Conservation (phyloP, 2,797 vertebrate genomes). For the Apogon talboti region DNA sequence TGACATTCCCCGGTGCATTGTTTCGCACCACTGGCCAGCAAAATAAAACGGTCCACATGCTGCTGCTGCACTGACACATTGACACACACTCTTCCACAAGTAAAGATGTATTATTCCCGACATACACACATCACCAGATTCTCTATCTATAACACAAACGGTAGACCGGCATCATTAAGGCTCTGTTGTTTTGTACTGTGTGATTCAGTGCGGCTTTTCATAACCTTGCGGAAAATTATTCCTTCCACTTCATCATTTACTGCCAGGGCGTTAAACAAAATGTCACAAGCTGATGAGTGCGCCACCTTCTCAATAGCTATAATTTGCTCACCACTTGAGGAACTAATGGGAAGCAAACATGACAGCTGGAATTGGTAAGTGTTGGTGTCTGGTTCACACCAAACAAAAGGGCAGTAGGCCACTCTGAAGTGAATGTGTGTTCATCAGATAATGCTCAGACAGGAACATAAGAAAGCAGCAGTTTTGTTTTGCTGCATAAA, state of each 20-base stretch:
- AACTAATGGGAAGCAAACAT: conserved; percentile 55
- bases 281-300: conserved; percentile 46
- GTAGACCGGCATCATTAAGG: not conserved
- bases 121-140: not conserved
- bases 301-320: conserved; percentile 48
- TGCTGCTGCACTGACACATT: conserved; percentile 14
- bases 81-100: conserved; percentile 1
- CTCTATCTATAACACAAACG: not conserved
- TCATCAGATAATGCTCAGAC: not conserved
- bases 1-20: conserved; percentile 20
- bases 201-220: conserved; percentile 23
- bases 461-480: not conserved
- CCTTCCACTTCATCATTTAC: conserved; percentile 57
- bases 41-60: conserved; percentile 30
- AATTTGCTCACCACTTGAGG: conserved; percentile 57
- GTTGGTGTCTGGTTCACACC: conserved; percentile 35
- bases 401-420: conserved; percentile 46
- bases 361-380: conserved; percentile 54
- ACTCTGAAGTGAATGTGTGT: not conserved
- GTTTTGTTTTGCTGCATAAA: conserved; percentile 2
- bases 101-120: conserved; percentile 5
- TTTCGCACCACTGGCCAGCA: conserved; percentile 35
- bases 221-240: conserved; percentile 34
- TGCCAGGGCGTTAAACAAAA: conserved; percentile 48
- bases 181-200: not conserved